phyloP scores from a whole-genome alignment of 2,113 vertebrate species.

The Saccopteryx bilineata region DNA sequence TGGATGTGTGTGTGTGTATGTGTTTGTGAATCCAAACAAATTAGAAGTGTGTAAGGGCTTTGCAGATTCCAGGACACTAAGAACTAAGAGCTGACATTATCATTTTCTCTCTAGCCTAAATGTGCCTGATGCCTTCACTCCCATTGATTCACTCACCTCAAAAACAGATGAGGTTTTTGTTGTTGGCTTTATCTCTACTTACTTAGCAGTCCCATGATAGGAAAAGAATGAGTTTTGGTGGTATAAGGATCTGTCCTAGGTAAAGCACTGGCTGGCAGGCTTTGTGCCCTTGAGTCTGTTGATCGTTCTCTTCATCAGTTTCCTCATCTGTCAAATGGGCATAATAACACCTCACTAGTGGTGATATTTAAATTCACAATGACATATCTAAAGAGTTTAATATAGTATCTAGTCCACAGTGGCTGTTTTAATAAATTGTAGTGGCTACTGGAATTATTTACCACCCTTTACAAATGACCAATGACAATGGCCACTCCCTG shows the following conservation, averaged over 20 bases:
- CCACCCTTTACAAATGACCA: neutral
- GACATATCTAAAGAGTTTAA: neutral
- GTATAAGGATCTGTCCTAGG: neutral
- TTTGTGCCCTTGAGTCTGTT: neutral
- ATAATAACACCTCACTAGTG: neutral
- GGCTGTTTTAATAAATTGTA: neutral
- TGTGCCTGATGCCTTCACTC: neutral
- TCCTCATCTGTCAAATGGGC: neutral
- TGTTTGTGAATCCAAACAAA: neutral
- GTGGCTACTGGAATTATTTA: neutral
- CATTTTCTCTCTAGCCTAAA: neutral
- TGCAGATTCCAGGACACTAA: neutral
- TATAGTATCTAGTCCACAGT: neutral
- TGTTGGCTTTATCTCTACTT: neutral
- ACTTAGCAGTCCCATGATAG: neutral
- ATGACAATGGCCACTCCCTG: neutral
- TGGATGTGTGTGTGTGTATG: neutral
- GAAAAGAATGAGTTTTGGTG: neutral
- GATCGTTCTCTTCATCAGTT: constrained; percentile 17
- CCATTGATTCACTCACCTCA: neutral
- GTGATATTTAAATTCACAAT: neutral
- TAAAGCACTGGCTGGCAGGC: neutral
- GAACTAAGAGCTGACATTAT: neutral
- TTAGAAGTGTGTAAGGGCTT: neutral
- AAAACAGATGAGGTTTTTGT: neutral